Evolutionary conservation across 1,140 invertebrate genomes (phyloP).

Genomic region (Apocrypta bakeri): DNA sequence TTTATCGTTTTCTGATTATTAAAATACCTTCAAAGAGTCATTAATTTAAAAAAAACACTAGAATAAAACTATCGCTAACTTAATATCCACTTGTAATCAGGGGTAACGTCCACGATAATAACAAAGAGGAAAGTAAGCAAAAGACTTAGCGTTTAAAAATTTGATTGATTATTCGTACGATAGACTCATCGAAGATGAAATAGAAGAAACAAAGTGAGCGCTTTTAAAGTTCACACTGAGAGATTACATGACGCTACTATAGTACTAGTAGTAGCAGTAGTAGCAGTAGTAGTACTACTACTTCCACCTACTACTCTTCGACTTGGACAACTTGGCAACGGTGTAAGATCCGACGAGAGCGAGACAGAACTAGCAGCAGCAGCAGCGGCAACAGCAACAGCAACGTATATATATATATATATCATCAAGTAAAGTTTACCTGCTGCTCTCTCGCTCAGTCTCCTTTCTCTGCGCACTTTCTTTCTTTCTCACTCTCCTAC

Average conservation of each 20-base stretch:
- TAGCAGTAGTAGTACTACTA: not conserved
- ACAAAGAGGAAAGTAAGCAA: no score
- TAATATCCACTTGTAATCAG: no score
- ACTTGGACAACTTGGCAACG: slow-evolving; percentile 69
- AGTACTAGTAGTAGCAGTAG: no score
- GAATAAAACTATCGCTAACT: no score
- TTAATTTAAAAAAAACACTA: no score
- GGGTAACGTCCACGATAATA: no score
- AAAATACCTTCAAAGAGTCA: no score
- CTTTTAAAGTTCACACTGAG: not conserved
- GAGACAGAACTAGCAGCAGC: slow-evolving; percentile 15
- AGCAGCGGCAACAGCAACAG: slow-evolving; percentile 21
- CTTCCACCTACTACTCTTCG: not conserved
- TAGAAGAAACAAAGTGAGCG: not conserved
- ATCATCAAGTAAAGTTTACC: slow-evolving; percentile 30
- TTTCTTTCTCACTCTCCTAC: slow-evolving; percentile 53
- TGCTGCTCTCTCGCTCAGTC: slow-evolving; percentile 23
- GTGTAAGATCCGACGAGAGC: slow-evolving; percentile 50
- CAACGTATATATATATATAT: not conserved
- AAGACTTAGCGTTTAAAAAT: not conserved
- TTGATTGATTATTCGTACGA: not conserved
- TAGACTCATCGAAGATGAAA: not conserved
- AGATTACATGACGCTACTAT: no score
- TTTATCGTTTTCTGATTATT: no score
- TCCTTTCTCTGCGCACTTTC: slow-evolving; percentile 45